phyloP scores from a whole-genome alignment of 1,140 invertebrate genomes.

The Drosophila sproati region DNA sequence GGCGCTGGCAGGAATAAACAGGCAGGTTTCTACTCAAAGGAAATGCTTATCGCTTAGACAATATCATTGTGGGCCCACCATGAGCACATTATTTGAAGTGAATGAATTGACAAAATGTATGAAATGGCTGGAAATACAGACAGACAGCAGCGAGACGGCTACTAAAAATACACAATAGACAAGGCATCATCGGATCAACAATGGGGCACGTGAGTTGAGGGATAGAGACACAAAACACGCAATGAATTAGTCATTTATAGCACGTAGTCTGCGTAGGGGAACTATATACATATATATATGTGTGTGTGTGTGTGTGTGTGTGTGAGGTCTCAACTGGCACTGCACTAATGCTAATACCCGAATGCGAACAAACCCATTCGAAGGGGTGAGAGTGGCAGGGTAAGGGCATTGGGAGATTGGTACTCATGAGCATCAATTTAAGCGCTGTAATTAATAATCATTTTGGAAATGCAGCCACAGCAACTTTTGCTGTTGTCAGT shows the following conservation, averaged over 20 bases:
- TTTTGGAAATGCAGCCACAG: slow-evolving; percentile 59
- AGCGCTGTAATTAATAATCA: slow-evolving; percentile 80
- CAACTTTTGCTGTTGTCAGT: slow-evolving; percentile 55
- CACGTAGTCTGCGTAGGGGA: slow-evolving; percentile 49
- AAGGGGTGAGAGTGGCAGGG: neutral
- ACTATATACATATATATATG: neutral
- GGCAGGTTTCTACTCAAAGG: slow-evolving; percentile 16
- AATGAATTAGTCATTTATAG: slow-evolving; percentile 78
- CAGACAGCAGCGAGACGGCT: slow-evolving; percentile 23
- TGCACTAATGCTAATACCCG: slow-evolving; percentile 43
- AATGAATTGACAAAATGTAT: slow-evolving; percentile 61
- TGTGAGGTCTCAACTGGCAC: slow-evolving; percentile 59
- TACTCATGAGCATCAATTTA: slow-evolving; percentile 45
- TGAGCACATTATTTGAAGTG: slow-evolving; percentile 51
- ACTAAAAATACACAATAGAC: slow-evolving; percentile 74
- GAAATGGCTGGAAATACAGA: slow-evolving; percentile 44
- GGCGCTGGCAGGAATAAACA: slow-evolving; percentile 6
- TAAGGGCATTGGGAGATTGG: slow-evolving; percentile 1
- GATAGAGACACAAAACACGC: slow-evolving; percentile 32
- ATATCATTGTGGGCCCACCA: slow-evolving; percentile 22
- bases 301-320: neutral
- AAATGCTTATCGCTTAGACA: slow-evolving; percentile 61
- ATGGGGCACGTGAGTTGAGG: slow-evolving; percentile 11
- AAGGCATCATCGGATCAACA: neutral
- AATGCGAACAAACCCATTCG: neutral